Base-by-base conservation (phyloP, 2,797 vertebrate species). In the Urosaurus nigricauda region DNA sequence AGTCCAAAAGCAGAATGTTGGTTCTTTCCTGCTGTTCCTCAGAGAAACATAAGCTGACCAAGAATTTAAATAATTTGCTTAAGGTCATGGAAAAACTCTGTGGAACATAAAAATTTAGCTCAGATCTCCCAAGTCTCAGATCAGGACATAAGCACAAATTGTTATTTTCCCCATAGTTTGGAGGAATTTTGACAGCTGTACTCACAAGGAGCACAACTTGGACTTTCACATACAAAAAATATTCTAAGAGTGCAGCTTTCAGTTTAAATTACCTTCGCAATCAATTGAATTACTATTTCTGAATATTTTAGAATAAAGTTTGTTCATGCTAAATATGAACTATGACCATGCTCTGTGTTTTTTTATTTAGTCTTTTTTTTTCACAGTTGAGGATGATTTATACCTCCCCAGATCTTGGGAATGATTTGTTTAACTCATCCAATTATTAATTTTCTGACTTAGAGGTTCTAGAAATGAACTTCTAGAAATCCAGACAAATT, bases 91-190 rank as follows among this genome's bases (percentile, higher is more conserved):
- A 89, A 40, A 79, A 35, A 32, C n/a, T 74, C 70, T 88, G 29
- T 68, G 56, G 26, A 63, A 90, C 17, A 79, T 71, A 84, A 47
- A n/a, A 83, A 90, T 32, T n/a, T 63, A 70, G 40, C 14, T 6
- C n/a, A 37, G 85, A 43, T 63, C 9, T 89, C 65, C n/a, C 74
- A 0, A 86, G n/a, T 43, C 85, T 74, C 79, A 74, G 70, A 40
- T 71, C 2, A 43, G 0, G 47, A 16, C 90, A 86, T 91, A 88
- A 93, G 84, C 60, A 70, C 68, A 53, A 83, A 85, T 37, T 84
- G 78, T 53, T 53, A 73, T 89, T 74, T 75, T 6, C 82, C 47
- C 68, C 43, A 56, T 65, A 87, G 75, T 71, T 80, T 68, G 75
- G 60, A 43, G 56, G 58, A 87, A 75, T 81, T 68, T 82, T 81